Conservation (phyloP, 2,113 vertebrate species). For the Procavia capensis region DNA sequence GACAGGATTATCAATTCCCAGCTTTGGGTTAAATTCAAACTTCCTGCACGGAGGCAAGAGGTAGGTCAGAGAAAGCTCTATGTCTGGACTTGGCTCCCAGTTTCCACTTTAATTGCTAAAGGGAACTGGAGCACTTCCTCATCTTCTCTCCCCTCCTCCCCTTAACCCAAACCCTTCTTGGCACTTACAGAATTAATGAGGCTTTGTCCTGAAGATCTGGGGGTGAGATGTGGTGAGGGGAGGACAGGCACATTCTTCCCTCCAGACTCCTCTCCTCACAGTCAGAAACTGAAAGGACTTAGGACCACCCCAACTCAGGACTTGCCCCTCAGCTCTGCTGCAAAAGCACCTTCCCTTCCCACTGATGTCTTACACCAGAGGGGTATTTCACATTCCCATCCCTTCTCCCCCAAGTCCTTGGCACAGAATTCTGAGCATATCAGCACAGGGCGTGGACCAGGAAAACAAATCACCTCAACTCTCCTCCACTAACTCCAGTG, state of each 20-base stretch:
- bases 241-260: not conserved
- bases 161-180: not conserved
- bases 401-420: not conserved
- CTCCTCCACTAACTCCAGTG: not conserved
- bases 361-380: not conserved
- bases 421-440: constrained; percentile 29
- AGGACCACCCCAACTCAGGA: not conserved
- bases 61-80: not conserved
- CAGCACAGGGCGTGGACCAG: constrained; percentile 60
- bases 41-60: constrained; percentile 86
- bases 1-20: constrained; percentile 96
- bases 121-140: not conserved
- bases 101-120: not conserved
- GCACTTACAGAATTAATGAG: constrained; percentile 86
- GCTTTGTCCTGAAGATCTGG: constrained; percentile 83
- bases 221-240: constrained; percentile 44
- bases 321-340: not conserved
- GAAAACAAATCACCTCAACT: constrained; percentile 18
- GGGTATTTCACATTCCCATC: not conserved
- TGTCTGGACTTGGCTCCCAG: not conserved
- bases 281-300: not conserved
- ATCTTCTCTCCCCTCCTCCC: not conserved
- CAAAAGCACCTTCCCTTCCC: not conserved
- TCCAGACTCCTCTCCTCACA: not conserved
- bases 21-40: constrained; percentile 95